These are phyloP conservation scores for Chymomyza fuscimana DNA, from an alignment of 2,888 invertebrate species.

Conservation along the genomic window DNA sequence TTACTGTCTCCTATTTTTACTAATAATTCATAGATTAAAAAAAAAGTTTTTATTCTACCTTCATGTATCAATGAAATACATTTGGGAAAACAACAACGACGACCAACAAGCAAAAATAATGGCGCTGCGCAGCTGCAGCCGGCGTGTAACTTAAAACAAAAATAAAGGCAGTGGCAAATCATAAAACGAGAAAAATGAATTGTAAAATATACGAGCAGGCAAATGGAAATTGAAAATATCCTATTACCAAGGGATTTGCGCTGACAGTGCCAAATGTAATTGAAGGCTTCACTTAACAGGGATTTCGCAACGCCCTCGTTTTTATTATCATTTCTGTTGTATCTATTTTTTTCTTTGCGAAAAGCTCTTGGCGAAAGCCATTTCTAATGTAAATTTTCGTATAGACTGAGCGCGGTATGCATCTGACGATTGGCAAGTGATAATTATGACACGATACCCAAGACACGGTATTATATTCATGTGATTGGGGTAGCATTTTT, in stretches of 20 bases:
- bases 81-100: constrained; percentile 12
- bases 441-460: constrained; percentile 37
- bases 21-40: background rate
- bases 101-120: constrained; percentile 9
- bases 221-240: constrained; percentile 69
- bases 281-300: constrained; percentile 31
- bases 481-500: constrained; percentile 6
- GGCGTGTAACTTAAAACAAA: constrained; percentile 48
- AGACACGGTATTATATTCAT: background rate
- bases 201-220: constrained; percentile 39
- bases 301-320: background rate
- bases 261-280: constrained; percentile 52
- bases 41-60: background rate
- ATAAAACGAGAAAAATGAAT: constrained; percentile 8
- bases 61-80: constrained; percentile 42
- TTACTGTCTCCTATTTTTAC: background rate
- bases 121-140: constrained; percentile 19
- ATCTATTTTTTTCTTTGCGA: background rate
- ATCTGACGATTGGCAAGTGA: constrained; percentile 40
- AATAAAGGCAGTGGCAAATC: constrained; percentile 17
- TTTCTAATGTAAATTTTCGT: constrained; percentile 30
- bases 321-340: background rate
- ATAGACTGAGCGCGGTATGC: constrained; percentile 34
- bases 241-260: constrained; percentile 64
- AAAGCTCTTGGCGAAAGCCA: background rate